Evolutionary conservation across 1,140 invertebrate genomes (phyloP), one percentile per base, ranked within the genome.

Genomic region (Babylonia areolata): DNA sequence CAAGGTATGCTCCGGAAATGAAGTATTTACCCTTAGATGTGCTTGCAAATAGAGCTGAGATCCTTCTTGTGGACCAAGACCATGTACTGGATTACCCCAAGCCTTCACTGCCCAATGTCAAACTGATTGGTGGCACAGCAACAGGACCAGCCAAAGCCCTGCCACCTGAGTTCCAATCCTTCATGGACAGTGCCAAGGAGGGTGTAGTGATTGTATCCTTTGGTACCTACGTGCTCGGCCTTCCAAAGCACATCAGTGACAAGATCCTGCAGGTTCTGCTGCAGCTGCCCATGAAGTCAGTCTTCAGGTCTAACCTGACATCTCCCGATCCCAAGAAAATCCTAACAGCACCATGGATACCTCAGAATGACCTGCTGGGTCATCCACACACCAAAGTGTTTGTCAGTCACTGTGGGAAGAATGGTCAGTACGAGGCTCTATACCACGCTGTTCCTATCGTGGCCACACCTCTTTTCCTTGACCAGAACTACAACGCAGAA

Each of bases 361-460:
- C 97, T 0, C 97, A 97, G 92, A 97, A 97, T 91, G 97, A 97
- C 92, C 95, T 97, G 46, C 94, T 97, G 54, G 97, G 95, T 95
- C 91, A 92, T 84, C 87, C 88, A 6, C 90, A 92, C 33, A 90
- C 89, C 31, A 87, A 95, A 51, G 95, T 95, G 0, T 97, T 97
- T 86, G 95, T 97, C 86, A 96, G 96, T 0, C 97, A 97, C 89
- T 96, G 96, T 33, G 97, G 97, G 0, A 95, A 97, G 54, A 95
- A 97, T 90, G 96, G 97, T n/a, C 96, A 95, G 1, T 96, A 96
- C 64, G 97, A 97, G 93, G 96, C 96, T 17, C 95, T 97, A 73
- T 95, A 96, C 89, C 96, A 95, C 89, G 97, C 96, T 12, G 96
- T 97, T 9, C 97, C 97, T 0, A 95, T 97, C 71, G 93, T 97